A percentile compares a stretch with the other conserved stretches of the same genome.
Conservation (phyloP, 2,113 vertebrate species). For the Neotoma lepida region DNA sequence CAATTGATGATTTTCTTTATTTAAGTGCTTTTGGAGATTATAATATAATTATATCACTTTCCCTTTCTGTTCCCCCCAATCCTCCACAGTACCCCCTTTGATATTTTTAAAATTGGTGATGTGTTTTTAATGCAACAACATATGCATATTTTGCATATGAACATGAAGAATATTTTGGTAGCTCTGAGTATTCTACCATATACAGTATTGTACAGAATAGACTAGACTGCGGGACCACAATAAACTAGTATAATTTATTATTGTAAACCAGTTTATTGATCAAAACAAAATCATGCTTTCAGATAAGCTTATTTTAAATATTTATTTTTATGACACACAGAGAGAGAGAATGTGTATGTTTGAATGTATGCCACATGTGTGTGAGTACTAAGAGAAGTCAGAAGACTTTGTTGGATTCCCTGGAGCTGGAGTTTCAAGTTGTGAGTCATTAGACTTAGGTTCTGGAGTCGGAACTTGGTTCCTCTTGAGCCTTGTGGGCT, state of each 20-base stretch:
- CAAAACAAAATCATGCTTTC: neutral
- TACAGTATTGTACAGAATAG: too few species aligned
- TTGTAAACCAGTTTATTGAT: neutral
- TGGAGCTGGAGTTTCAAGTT: neutral
- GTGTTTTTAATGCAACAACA: neutral
- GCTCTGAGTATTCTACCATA: too few species aligned
- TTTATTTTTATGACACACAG: neutral
- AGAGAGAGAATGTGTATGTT: neutral
- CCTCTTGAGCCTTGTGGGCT: neutral
- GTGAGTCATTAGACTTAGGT: neutral
- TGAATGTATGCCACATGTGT: neutral
- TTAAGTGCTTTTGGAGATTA: too few species aligned
- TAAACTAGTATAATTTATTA: neutral
- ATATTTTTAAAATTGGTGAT: neutral
- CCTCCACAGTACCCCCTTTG: neutral
- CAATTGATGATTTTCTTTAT: neutral
- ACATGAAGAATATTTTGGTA: neutral
- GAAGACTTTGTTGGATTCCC: neutral
- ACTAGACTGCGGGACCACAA: too few species aligned
- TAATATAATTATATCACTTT: neutral
- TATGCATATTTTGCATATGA: neutral
- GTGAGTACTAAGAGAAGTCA: neutral
- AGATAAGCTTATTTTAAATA: neutral
- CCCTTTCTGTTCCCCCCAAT: neutral
- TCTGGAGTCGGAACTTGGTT: neutral